Evolutionary conservation across 2,797 vertebrate genomes (phyloP), one percentile per base, ranked within the genome.

Genomic region (Tarsius wallacei): DNA sequence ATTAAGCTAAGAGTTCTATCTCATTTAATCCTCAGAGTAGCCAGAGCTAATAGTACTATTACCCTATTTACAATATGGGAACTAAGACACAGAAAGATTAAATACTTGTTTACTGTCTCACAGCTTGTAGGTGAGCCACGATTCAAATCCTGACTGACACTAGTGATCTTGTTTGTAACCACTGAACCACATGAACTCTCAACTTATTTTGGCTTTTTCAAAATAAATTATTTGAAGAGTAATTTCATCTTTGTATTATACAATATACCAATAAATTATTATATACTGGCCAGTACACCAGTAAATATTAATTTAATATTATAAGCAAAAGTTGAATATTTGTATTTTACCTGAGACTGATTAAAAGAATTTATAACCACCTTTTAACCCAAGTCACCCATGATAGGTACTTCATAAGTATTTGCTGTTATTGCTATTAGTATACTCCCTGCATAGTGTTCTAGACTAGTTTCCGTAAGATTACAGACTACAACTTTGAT

Each of bases 131-230:
- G 17, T 51, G 21, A 74, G 28, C 4, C 13, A 70, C 78, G 8
- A 55, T 86, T 83, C 36, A 74, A n/a, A 49, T 71, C 21, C 26
- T 93, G 33, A 80, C 7, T 66, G n/a, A 59, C 17, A 89, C 12
- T 24, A 87, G n/a, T 80, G 31, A 28, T 77, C 51, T 70, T 81
- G 33, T 68, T 91, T 15, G 26, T 59, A 77, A 31, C 36, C 55
- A 16, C 47, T 82, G 64, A 88, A 26, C 33, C 42, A 22, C 53
- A 28, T 36, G 53, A 36, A 22, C n/a, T 94, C 49, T 95, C 63
- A 87, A 31, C n/a, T 89, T 53, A 76, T 9, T 91, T 94, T 68
- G n/a, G 9, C 24, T 66, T 91, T 70, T 96, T 87, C 80, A 83
- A 33, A 78, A 76, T 66, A 97, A 57, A 28, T 93, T 73, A 47